These are phyloP conservation scores for Promerops cafer DNA, from an alignment of 2,113 vertebrate species.

Conservation along the genomic window DNA sequence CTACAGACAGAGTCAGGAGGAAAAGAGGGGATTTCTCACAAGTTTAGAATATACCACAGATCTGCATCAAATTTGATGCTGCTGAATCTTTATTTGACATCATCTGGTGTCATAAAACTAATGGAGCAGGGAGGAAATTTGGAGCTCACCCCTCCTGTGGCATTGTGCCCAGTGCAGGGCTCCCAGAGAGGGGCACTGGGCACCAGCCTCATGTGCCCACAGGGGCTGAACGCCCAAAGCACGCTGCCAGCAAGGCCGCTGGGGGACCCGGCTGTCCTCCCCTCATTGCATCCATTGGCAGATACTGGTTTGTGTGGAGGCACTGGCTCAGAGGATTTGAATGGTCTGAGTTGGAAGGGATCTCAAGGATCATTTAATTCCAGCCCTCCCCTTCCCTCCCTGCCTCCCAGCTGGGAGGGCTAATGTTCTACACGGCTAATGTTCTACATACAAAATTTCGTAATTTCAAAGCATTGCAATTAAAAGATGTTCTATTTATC, in stretches of 20 bases:
- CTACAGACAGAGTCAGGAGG: not conserved
- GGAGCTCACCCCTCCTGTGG: not conserved
- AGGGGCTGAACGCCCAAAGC: not conserved
- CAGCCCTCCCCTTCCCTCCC: not conserved
- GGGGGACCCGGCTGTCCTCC: not conserved
- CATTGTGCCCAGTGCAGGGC: not conserved
- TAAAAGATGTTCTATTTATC: not conserved
- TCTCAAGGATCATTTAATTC: not conserved
- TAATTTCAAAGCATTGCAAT: not conserved
- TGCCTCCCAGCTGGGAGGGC: too few species aligned
- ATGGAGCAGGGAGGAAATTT: not conserved
- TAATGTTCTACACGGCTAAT: not conserved
- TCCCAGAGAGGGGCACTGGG: accelerated
- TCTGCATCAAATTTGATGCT: not conserved
- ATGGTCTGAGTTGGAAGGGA: not conserved
- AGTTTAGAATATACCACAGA: not conserved
- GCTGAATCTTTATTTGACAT: not conserved
- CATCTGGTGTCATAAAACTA: not conserved
- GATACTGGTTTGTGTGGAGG: not conserved
- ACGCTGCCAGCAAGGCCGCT: accelerated
- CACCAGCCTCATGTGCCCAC: accelerated
- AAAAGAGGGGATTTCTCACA: not conserved
- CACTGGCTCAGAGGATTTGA: not conserved
- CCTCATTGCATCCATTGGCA: not conserved
- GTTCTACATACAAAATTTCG: not conserved